phyloP scores from a whole-genome alignment of 2,113 vertebrate species.

The Antidorcas marsupialis region DNA sequence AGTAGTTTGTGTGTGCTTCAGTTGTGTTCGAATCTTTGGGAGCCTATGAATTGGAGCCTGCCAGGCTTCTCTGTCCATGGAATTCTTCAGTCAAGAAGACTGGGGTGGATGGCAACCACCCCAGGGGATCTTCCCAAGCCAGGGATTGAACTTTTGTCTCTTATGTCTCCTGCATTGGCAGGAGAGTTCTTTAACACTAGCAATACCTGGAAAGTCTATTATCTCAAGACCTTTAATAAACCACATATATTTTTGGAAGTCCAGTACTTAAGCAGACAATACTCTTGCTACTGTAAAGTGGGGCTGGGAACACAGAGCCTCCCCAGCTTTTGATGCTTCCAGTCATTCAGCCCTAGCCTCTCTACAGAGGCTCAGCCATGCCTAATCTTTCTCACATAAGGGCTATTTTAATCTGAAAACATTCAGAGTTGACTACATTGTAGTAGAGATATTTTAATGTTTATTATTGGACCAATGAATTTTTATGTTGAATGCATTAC shows the following conservation, averaged over 20 bases:
- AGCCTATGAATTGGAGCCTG: background rate
- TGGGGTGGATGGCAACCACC: too few relatives aligned
- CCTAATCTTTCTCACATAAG: background rate
- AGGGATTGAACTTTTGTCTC: background rate
- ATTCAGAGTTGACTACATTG: background rate
- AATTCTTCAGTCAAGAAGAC: background rate
- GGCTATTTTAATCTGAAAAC: background rate
- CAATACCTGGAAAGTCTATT: background rate
- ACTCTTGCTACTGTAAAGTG: background rate
- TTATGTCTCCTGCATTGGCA: background rate
- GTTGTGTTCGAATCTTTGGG: background rate
- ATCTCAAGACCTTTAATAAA: background rate
- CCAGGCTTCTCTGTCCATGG: background rate
- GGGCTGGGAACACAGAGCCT: background rate
- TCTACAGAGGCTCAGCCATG: background rate
- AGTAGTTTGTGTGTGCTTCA: background rate
- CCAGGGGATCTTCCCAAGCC: background rate
- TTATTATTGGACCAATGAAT: background rate
- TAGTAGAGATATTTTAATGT: background rate
- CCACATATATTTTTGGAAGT: background rate
- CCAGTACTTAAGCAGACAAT: background rate
- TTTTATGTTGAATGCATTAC: background rate
- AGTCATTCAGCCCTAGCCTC: background rate
- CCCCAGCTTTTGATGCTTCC: too few relatives aligned
- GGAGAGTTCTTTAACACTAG: background rate